A percentile compares a stretch with the other conserved stretches of the same genome.
These are phyloP conservation scores for Arctocebus calabarensis DNA, from an alignment of 2,797 vertebrate genomes.

Conservation along the genomic window DNA sequence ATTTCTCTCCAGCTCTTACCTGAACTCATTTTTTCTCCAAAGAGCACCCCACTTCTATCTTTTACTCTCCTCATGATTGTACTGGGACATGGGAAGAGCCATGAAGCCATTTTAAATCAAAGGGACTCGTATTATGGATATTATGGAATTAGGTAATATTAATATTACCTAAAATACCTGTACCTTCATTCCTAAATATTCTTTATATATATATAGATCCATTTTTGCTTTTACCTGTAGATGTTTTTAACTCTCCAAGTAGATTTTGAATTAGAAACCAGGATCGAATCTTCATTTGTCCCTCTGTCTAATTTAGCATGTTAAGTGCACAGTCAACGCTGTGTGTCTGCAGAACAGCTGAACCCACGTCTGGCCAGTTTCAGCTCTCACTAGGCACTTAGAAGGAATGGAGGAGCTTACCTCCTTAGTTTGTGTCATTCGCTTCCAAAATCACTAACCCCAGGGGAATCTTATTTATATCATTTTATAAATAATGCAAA, in stretches of 20 bases:
- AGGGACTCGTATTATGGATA: background rate
- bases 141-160: background rate
- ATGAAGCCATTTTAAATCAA: background rate
- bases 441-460: background rate
- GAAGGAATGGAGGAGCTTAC: background rate
- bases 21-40: background rate
- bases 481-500: conserved; percentile 14
- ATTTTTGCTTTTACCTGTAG: background rate
- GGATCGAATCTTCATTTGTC: background rate
- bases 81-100: background rate
- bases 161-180: background rate
- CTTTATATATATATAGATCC: background rate
- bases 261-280: background rate
- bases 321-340: background rate
- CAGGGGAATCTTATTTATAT: background rate
- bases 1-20: background rate
- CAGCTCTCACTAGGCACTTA: background rate
- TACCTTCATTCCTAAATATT: background rate
- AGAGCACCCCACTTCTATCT: background rate
- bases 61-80: background rate
- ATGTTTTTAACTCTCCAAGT: background rate
- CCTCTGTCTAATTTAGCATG: background rate
- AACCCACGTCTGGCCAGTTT: background rate
- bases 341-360: background rate
- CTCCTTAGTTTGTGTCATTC: background rate